Conservation (phyloP, 2,888 invertebrate genomes). For the Drosophila affinis region DNA sequence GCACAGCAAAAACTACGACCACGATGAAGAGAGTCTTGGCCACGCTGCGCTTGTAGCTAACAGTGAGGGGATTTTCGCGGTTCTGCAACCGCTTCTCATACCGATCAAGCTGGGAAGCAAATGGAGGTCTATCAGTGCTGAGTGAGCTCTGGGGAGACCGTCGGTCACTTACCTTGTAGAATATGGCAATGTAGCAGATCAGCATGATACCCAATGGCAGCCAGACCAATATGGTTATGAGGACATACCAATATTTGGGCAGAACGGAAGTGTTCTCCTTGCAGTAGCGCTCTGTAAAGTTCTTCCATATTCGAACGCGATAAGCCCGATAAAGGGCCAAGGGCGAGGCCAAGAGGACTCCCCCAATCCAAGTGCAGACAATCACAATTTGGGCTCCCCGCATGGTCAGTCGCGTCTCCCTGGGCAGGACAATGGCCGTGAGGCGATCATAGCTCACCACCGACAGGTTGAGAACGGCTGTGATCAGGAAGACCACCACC, state of each 20-base stretch:
- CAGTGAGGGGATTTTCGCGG: constrained; percentile 86
- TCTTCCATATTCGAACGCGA: constrained; percentile 89
- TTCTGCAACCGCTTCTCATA: constrained; percentile 87
- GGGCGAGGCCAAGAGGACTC: constrained; percentile 87
- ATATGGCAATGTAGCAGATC: constrained; percentile 89
- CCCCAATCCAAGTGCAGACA: constrained; percentile 87
- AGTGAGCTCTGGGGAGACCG: not conserved
- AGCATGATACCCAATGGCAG: constrained; percentile 90
- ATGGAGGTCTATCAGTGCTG: not conserved
- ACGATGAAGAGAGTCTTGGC: constrained; percentile 89
- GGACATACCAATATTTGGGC: constrained; percentile 91
- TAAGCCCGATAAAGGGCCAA: constrained; percentile 87
- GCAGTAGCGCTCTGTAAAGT: constrained; percentile 91
- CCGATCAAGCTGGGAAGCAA: constrained; percentile 85
- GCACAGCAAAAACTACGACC: constrained; percentile 87
- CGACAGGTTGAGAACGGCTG: constrained; percentile 90
- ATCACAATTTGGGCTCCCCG: constrained; percentile 88
- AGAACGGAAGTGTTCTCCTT: constrained; percentile 87
- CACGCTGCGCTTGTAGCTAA: constrained; percentile 88
- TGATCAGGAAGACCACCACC: constrained; percentile 89
- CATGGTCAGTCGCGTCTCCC: constrained; percentile 88
- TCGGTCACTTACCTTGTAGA: constrained; percentile 85
- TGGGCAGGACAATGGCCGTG: constrained; percentile 90
- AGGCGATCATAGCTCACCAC: constrained; percentile 92
- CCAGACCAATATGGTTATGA: constrained; percentile 90